Percentiles rank a stretch among this genome's conserved stretches.
These are phyloP conservation scores for Pogonocherus hispidulus DNA, from an alignment of 2,888 invertebrate genomes.

Conservation along the genomic window DNA sequence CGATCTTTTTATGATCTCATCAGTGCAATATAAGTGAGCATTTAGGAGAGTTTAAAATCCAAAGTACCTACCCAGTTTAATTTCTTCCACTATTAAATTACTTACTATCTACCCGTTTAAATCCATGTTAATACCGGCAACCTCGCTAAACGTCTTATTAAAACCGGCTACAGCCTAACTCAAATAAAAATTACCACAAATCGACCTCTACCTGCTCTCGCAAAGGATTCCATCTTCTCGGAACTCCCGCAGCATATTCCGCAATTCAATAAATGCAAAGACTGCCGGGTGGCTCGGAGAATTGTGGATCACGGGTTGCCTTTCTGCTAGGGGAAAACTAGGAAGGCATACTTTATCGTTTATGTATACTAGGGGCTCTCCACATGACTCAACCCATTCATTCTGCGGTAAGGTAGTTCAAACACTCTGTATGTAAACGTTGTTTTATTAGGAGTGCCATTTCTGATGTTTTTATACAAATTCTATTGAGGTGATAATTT, in stretches of 20 bases:
- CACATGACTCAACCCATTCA: neutral
- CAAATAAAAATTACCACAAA: conserved; percentile 19
- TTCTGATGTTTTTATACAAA: too few species aligned
- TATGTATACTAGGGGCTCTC: neutral
- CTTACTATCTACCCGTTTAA: too few species aligned
- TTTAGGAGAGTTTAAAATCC: too few species aligned
- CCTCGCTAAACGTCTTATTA: conserved; percentile 13
- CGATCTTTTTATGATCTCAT: too few species aligned
- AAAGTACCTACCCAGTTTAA: too few species aligned
- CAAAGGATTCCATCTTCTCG: conserved; percentile 10
- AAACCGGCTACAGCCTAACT: conserved; percentile 19
- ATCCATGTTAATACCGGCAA: neutral
- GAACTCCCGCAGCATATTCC: conserved; percentile 7
- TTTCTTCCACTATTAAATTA: too few species aligned
- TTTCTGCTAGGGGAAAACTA: neutral
- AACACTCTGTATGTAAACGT: too few species aligned
- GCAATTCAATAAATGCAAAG: conserved; percentile 23
- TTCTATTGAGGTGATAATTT: too few species aligned
- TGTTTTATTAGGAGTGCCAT: too few species aligned
- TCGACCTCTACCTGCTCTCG: conserved; percentile 25
- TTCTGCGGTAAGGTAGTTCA: neutral
- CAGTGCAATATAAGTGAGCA: too few species aligned
- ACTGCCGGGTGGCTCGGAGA: neutral
- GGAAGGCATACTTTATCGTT: neutral
- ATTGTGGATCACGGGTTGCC: neutral